Evolutionary conservation across 2,113 vertebrate species (phyloP).

Genomic region (Lagopus leucura): DNA sequence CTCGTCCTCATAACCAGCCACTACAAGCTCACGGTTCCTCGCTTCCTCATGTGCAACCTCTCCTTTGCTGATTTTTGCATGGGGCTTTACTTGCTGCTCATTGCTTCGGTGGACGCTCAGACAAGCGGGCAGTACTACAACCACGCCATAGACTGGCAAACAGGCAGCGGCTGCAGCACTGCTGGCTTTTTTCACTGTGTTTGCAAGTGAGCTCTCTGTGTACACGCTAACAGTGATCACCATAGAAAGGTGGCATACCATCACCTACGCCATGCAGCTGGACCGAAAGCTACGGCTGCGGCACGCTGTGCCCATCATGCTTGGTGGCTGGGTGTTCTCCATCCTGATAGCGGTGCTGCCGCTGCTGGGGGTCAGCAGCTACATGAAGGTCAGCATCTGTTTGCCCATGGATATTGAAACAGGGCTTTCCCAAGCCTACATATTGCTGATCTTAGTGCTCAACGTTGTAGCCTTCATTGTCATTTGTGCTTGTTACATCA

Average conservation of each 20-base stretch:
- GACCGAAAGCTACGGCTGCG: slow-evolving; percentile 84
- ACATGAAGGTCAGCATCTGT: slow-evolving; percentile 94
- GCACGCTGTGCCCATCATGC: slow-evolving; percentile 86
- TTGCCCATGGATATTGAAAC: slow-evolving; percentile 94
- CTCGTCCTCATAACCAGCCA: slow-evolving; percentile 83
- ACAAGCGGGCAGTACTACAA: slow-evolving; percentile 91
- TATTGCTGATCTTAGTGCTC: slow-evolving; percentile 83
- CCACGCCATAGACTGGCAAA: slow-evolving; percentile 93
- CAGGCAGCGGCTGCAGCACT: slow-evolving; percentile 81
- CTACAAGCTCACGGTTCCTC: slow-evolving; percentile 87
- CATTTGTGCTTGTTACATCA: slow-evolving; percentile 89
- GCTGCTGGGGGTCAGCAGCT: slow-evolving; percentile 89
- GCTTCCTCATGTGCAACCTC: slow-evolving; percentile 94
- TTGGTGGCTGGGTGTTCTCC: slow-evolving; percentile 87
- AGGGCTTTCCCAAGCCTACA: slow-evolving; percentile 84
- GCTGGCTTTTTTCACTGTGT: slow-evolving; percentile 93
- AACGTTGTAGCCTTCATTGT: slow-evolving; percentile 87
- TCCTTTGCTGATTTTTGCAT: slow-evolving; percentile 93
- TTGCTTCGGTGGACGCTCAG: slow-evolving; percentile 85
- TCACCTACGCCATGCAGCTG: slow-evolving; percentile 89
- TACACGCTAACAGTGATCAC: slow-evolving; percentile 91
- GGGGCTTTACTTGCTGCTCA: slow-evolving; percentile 92
- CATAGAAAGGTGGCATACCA: slow-evolving; percentile 92
- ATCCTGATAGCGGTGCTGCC: slow-evolving; percentile 85
- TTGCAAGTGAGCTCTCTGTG: slow-evolving; percentile 92